Conservation (phyloP, 2,113 vertebrate genomes). For the Holacanthus passer region DNA sequence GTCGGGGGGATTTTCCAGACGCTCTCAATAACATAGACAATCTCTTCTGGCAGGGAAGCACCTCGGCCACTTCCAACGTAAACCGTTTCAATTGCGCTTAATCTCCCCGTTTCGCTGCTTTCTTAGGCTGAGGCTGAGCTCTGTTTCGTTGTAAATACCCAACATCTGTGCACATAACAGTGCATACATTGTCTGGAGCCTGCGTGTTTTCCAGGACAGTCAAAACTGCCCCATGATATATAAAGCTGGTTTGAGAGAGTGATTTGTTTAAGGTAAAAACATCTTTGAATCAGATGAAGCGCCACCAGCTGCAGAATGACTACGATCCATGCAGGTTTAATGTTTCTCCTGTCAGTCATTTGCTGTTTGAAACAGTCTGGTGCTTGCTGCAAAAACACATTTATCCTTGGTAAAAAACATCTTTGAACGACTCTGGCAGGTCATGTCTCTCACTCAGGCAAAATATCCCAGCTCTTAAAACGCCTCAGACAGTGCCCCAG, state of each 20-base stretch:
- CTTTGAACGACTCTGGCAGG: slow-evolving; percentile 11
- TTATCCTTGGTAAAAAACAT: slow-evolving; percentile 50
- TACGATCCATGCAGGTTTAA: background rate
- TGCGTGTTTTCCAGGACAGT: slow-evolving; percentile 51
- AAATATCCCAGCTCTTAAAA: slow-evolving; percentile 33
- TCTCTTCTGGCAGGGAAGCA: slow-evolving; percentile 74
- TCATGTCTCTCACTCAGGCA: slow-evolving; percentile 31
- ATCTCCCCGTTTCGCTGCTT: slow-evolving; percentile 39
- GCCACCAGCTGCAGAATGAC: background rate
- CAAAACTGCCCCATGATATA: slow-evolving; percentile 25
- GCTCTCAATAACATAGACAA: slow-evolving; percentile 81
- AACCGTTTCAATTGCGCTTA: slow-evolving; percentile 67
- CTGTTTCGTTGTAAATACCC: slow-evolving; percentile 28
- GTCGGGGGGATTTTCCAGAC: slow-evolving; percentile 80
- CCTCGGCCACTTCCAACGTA: slow-evolving; percentile 62
- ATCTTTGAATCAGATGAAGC: slow-evolving; percentile 46
- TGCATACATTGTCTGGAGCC: slow-evolving; percentile 41
- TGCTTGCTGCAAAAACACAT: slow-evolving; percentile 47
- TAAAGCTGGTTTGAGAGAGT: slow-evolving; percentile 13
- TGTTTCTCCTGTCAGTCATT: background rate
- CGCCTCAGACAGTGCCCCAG: background rate
- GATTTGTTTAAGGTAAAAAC: slow-evolving; percentile 25
- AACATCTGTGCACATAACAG: slow-evolving; percentile 65
- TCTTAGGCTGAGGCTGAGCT: slow-evolving; percentile 37
- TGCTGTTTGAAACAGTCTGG: slow-evolving; percentile 64